These are phyloP conservation scores for Anhinga rufa DNA, from an alignment of 2,113 vertebrate genomes.

Conservation along the genomic window DNA sequence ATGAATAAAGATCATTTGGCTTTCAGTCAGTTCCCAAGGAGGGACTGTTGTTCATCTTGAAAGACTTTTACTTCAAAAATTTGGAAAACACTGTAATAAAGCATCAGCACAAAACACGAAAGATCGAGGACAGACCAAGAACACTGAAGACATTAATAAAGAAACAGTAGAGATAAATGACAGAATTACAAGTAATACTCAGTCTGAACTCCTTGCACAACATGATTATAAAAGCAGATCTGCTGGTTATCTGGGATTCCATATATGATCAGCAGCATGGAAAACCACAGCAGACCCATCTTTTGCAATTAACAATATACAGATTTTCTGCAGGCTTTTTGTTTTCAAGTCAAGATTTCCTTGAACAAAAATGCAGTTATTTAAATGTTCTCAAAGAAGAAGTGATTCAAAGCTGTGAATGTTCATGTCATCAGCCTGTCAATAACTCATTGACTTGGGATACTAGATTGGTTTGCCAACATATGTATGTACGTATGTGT, in stretches of 20 bases:
- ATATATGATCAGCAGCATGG: background rate
- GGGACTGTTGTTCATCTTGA: background rate
- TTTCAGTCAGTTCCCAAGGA: background rate
- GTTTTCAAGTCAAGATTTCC: background rate
- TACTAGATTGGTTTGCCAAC: background rate
- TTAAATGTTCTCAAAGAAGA: background rate
- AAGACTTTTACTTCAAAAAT: conserved; percentile 10
- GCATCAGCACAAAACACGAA: conserved; percentile 29
- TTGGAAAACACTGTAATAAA: conserved; percentile 23
- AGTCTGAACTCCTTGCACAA: conserved; percentile 1
- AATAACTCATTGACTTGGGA: background rate
- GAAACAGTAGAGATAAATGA: conserved; percentile 24
- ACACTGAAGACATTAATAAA: background rate
- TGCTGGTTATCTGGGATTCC: background rate
- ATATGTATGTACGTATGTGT: background rate
- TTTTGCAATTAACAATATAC: background rate
- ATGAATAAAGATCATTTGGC: background rate
- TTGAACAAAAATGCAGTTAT: background rate
- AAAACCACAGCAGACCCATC: background rate
- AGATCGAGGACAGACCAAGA: conserved; percentile 40
- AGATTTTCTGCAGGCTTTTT: background rate
- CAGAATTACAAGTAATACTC: conserved; percentile 7
- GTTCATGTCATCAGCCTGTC: background rate
- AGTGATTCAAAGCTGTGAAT: background rate
- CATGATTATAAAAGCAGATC: background rate